Base-by-base conservation (phyloP, 92 coral and sea anemone genomes). In the Virgularia gustaviana region DNA sequence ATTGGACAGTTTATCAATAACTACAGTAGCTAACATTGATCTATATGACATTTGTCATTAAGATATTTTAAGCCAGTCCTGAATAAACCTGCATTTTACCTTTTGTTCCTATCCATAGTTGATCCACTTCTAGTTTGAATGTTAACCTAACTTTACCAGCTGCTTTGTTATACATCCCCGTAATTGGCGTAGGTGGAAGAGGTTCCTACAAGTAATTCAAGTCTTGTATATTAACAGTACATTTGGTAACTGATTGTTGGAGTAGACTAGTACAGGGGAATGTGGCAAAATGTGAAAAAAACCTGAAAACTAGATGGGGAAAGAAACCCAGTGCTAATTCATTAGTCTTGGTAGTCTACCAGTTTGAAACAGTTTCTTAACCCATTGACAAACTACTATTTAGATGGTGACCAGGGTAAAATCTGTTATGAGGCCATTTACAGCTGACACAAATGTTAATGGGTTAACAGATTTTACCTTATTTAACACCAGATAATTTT, bases 131-230 rank as follows among this genome's bases (percentile, higher is more conserved):
- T 38, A 94, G 86, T 83, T 94, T 94, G 64, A 94, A 94, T 28
- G 99, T 94, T 71, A 94, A 83, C 62, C 99, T 84, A 49, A 94
- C 99, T 81, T 94, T 94, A 61, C 96, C 87, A 15, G 94, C 99
- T 70, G 88, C 88, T 74, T 94, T 94, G 85, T 94, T 94, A 49
- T 89, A 87, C 99, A 94, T 94, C 44, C 99, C 99, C 29, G 99
- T 78, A 6, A 83, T 38, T 32, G 99, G 99, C 15, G 86, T 85
- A 2, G 72, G 84, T 1, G 99, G 99, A 38, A 94, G 77, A 36
- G 83, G 83, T 63, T 89, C 96, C 96, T 91, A n/a, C n/a, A n/a
- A n/a, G n/a, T n/a, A n/a, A n/a, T n/a, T n/a, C n/a, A n/a, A n/a
- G n/a, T n/a, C n/a, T n/a, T n/a, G n/a, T n/a, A n/a, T n/a, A n/a